Base-by-base conservation (phyloP, 2,888 invertebrate species). In the Melipona bicolor region DNA sequence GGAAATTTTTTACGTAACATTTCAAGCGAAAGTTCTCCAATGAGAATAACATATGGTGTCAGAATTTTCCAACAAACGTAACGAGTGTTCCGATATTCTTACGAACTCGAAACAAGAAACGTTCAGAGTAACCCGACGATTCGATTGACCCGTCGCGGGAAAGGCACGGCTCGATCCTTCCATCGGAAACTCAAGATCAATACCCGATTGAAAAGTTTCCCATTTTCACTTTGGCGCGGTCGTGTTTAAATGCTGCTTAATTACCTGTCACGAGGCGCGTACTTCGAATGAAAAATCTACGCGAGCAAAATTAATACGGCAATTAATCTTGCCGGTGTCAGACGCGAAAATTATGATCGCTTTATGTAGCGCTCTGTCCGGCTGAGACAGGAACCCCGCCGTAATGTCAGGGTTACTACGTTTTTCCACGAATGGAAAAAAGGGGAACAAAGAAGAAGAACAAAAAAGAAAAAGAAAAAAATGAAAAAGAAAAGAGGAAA, bases 281-380 rank as follows among this genome's bases (percentile, higher is more conserved):
- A 77, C 24, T 73, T 19, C 52, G 81, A 73, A 79, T 78, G 85
- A 81, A 80, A 80, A 81, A 79, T 86, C 77, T 75, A 67, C 75
- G 50, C 68, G 64, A 13, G 77, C 65, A 72, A 82, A 87, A 84
- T 86, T 87, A 86, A 84, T 81, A 77, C 77, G 65, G 69, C 84
- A 73, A 87, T 87, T 87, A 86, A 87, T 86, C 84, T 84, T 84
- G 70, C 70, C 71, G 65, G 74, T 64, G 84, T 84, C 84, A 78
- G 74, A 74, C 71, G 78, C 56, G 84, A 84, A 84, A 84, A 65
- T 84, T 83, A 83, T 78, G 84, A 83, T 78, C 84, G 78, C 74
- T 83, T 83, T 83, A 78, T 74, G 83, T 67, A 74, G 83, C 64
- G 64, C 70, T 75, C 43, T 62, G 71, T 54, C 77, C 59, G 77